Conservation (phyloP, 2,797 vertebrate genomes). For the Tiaroga cobitis region DNA sequence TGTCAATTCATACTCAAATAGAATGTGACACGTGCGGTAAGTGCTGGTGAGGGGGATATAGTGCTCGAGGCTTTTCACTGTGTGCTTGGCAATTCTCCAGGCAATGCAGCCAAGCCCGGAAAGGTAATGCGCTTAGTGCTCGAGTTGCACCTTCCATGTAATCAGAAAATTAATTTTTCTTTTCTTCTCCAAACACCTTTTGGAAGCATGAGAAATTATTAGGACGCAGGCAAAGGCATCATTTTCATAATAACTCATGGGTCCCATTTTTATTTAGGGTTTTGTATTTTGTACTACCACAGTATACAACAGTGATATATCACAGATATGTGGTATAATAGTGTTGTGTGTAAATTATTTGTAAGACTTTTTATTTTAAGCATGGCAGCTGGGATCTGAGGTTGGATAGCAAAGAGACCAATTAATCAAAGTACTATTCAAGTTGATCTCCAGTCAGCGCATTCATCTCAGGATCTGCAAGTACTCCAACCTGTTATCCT, state of each 20-base stretch:
- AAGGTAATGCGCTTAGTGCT: slow-evolving; percentile 62
- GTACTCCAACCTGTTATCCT: neutral
- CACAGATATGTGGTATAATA: neutral
- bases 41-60: slow-evolving; percentile 30
- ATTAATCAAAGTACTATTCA: neutral
- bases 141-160: slow-evolving; percentile 54
- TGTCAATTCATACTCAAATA: slow-evolving; percentile 56
- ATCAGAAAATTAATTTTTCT: slow-evolving; percentile 58
- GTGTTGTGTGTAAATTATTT: neutral
- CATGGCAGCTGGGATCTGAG: neutral
- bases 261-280: neutral
- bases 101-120: slow-evolving; percentile 54
- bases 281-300: neutral
- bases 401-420: neutral
- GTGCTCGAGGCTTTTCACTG: slow-evolving; percentile 38
- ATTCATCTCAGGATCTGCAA: neutral
- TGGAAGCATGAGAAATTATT: slow-evolving; percentile 4
- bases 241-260: neutral
- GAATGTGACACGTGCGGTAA: slow-evolving; percentile 56
- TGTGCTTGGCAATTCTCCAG: slow-evolving; percentile 55
- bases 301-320: neutral
- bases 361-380: neutral
- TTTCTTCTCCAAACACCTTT: slow-evolving; percentile 40
- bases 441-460: neutral
- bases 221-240: neutral